Conservation (phyloP, 37 sponge, comb jelly and placozoan genomes). For the Agelas oroides region DNA sequence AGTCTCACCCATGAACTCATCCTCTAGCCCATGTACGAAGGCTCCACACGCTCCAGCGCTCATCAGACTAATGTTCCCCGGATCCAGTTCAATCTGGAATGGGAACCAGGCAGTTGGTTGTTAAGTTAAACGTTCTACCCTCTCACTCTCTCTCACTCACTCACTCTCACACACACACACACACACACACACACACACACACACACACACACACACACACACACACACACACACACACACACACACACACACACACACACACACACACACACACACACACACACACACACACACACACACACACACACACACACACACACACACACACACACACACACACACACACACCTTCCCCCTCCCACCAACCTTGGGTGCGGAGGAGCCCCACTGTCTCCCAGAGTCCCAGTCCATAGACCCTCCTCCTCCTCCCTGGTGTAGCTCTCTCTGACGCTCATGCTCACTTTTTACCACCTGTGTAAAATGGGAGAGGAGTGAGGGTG, state of each 20-base stretch:
- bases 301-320: too few species aligned
- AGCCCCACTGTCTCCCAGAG: slow-evolving; percentile 67
- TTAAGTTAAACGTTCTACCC: too few species aligned
- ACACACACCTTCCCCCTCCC: too few species aligned
- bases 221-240: too few species aligned
- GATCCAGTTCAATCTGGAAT: slow-evolving; percentile 59
- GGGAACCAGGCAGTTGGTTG: not conserved
- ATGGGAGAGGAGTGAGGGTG: not conserved
- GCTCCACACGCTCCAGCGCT: slow-evolving; percentile 93
- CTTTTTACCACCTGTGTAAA: slow-evolving; percentile 68
- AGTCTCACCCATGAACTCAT: slow-evolving; percentile 95
- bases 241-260: too few species aligned
- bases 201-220: too few species aligned
- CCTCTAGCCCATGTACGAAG: slow-evolving; percentile 93
- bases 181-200: too few species aligned
- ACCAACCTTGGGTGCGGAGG: slow-evolving; percentile 59
- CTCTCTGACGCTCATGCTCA: slow-evolving; percentile 78
- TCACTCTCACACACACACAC: too few species aligned
- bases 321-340: too few species aligned
- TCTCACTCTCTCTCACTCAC: too few species aligned
- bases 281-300: too few species aligned
- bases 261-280: too few species aligned
- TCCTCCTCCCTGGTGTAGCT: slow-evolving; percentile 38
- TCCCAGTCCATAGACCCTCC: slow-evolving; percentile 63
- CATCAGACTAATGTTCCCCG: slow-evolving; percentile 75